Evolutionary conservation across 1,140 invertebrate genomes (phyloP).

Genomic region (Cyrtorhinus lividipennis): DNA sequence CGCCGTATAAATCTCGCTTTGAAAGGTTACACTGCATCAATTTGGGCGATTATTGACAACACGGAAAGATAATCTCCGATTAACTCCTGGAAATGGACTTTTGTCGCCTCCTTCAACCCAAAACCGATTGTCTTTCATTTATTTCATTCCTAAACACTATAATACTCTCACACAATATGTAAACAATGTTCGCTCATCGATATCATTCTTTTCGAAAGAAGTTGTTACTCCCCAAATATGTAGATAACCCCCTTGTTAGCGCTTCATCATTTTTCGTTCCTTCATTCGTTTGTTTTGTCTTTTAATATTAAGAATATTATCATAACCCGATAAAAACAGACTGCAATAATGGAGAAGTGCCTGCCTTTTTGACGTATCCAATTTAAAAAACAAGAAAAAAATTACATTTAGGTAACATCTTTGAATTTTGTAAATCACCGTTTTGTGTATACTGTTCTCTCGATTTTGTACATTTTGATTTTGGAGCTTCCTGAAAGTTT

Average conservation of each 20-base stretch:
- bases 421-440: too few relatives aligned
- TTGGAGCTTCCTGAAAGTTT: too few relatives aligned
- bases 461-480: too few relatives aligned
- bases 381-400: not conserved
- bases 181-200: not conserved
- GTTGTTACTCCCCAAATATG: not conserved
- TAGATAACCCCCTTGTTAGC: too few relatives aligned
- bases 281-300: not conserved
- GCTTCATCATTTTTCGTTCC: not conserved
- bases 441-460: too few relatives aligned
- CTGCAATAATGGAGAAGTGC: not conserved
- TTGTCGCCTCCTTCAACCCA: not conserved
- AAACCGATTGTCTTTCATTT: not conserved
- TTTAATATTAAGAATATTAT: not conserved
- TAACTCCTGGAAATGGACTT: too few relatives aligned
- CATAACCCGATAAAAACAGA: not conserved
- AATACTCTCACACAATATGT: not conserved
- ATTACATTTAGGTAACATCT: too few relatives aligned
- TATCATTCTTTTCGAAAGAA: not conserved
- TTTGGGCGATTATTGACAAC: too few relatives aligned
- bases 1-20: too few relatives aligned
- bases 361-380: not conserved
- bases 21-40: too few relatives aligned
- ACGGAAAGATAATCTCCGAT: too few relatives aligned
- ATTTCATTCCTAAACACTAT: too few relatives aligned